Conservation (phyloP, 2,113 vertebrate species). For the Carassius carassius region DNA sequence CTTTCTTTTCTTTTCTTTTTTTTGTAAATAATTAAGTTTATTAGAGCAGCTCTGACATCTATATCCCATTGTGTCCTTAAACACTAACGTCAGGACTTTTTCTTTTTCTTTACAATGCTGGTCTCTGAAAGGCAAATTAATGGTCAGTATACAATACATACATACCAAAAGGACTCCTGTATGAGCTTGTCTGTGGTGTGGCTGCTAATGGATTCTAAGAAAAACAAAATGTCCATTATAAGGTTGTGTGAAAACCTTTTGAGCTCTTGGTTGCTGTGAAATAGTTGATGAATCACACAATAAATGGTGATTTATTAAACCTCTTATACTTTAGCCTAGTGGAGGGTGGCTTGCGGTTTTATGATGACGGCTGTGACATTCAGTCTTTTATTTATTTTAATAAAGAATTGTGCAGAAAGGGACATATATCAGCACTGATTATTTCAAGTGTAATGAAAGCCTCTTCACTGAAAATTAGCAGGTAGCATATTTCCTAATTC, state of each 20-base stretch:
- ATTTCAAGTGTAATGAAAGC: neutral
- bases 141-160: neutral
- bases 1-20: neutral
- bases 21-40: neutral
- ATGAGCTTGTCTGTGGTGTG: neutral
- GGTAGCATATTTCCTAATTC: neutral
- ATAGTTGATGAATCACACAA: neutral
- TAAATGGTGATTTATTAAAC: conserved; percentile 37
- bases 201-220: conserved; percentile 29
- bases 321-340: conserved; percentile 7
- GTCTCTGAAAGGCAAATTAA: neutral
- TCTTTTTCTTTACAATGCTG: neutral
- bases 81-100: neutral
- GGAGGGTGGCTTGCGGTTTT: neutral
- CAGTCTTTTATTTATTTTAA: conserved; percentile 7
- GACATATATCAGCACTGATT: neutral
- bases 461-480: neutral
- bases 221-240: conserved; percentile 35
- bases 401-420: neutral
- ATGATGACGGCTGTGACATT: neutral
- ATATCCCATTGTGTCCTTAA: neutral
- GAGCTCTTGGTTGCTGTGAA: conserved; percentile 1
- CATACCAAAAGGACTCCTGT: neutral
- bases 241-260: conserved; percentile 7
- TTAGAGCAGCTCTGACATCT: neutral